Evolutionary conservation across 2,888 invertebrate species (phyloP).

Genomic region (Tetanocera ferruginea): DNA sequence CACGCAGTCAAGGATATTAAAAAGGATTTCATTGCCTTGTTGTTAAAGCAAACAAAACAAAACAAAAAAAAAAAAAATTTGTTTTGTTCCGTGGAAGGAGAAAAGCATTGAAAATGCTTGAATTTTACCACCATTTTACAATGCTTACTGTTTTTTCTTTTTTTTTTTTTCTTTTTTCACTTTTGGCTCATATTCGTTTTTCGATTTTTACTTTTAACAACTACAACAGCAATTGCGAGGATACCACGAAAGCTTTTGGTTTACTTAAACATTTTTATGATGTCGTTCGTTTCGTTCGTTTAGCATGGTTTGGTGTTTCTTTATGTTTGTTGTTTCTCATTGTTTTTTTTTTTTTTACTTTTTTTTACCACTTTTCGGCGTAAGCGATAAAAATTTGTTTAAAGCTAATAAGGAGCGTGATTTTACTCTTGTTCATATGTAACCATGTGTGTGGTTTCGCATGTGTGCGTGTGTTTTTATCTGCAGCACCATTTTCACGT

Average conservation of each 20-base stretch:
- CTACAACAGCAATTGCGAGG: background rate
- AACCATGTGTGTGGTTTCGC: background rate
- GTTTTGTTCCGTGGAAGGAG: too few relatives aligned
- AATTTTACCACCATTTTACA: too few relatives aligned
- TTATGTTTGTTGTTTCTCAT: too few relatives aligned
- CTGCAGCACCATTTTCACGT: slow-evolving; percentile 16
- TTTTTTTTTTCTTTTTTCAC: background rate
- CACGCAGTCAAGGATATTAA: background rate
- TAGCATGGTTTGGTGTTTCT: background rate
- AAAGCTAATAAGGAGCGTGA: slow-evolving; percentile 40
- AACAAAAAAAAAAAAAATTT: background rate
- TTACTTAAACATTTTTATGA: slow-evolving; percentile 1
- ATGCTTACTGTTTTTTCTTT: background rate
- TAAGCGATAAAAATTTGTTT: slow-evolving; percentile 42
- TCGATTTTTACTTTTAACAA: background rate
- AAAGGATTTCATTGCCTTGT: slow-evolving; percentile 9
- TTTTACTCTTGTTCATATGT: slow-evolving; percentile 17
- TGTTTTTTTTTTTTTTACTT: background rate
- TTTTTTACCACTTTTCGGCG: background rate
- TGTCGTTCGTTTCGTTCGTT: slow-evolving; percentile 5
- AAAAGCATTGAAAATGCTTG: too few relatives aligned
- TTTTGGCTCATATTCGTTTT: slow-evolving; percentile 7
- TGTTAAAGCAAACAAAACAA: too few relatives aligned
- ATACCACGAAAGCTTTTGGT: background rate
- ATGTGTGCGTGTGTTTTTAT: background rate